A percentile compares a stretch with the other conserved stretches of the same genome.
These are phyloP conservation scores for Acrossocheilus wenchowensis DNA, from an alignment of 2,797 vertebrate genomes.

Conservation along the genomic window DNA sequence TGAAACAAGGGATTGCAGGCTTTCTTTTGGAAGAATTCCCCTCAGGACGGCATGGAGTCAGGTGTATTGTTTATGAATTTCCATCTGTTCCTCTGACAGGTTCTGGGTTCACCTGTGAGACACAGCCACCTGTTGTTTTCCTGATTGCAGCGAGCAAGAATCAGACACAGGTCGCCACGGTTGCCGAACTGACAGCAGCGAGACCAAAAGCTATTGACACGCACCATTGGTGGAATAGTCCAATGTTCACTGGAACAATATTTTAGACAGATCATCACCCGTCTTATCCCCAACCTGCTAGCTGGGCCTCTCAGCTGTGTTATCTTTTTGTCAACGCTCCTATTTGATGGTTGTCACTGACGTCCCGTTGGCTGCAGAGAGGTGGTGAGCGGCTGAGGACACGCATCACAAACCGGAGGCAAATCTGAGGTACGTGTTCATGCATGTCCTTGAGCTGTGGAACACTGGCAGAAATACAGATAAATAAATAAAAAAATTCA, in stretches of 20 bases:
- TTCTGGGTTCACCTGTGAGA: slow-evolving; percentile 46
- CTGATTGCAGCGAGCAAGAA: slow-evolving; percentile 58
- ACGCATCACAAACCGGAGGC: slow-evolving; percentile 27
- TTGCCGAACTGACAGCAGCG: slow-evolving; percentile 47
- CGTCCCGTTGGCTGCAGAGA: slow-evolving; percentile 7
- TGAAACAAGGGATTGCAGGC: slow-evolving; percentile 3
- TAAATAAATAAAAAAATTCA: slow-evolving; percentile 19
- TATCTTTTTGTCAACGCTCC: slow-evolving; percentile 43
- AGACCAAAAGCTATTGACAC: slow-evolving; percentile 58
- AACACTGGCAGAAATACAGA: slow-evolving; percentile 24
- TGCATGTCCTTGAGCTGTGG: slow-evolving; percentile 18
- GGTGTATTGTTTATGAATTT: slow-evolving; percentile 43
- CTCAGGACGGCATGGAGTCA: slow-evolving; percentile 14
- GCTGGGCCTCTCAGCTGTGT: slow-evolving; percentile 34
- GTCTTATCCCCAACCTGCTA: not conserved
- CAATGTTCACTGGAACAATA: slow-evolving; percentile 49
- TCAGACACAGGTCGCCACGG: slow-evolving; percentile 53
- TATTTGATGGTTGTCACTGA: slow-evolving; percentile 35
- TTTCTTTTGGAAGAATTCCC: slow-evolving; percentile 30
- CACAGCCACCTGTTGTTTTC: slow-evolving; percentile 64
- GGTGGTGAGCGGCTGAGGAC: not conserved
- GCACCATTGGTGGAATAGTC: slow-evolving; percentile 45
- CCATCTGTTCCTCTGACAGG: slow-evolving; percentile 56
- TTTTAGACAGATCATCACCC: slow-evolving; percentile 36
- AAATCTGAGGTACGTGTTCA: slow-evolving; percentile 37